Evolutionary conservation across 2,888 invertebrate genomes (phyloP).

Genomic region (Conomelus anceps): DNA sequence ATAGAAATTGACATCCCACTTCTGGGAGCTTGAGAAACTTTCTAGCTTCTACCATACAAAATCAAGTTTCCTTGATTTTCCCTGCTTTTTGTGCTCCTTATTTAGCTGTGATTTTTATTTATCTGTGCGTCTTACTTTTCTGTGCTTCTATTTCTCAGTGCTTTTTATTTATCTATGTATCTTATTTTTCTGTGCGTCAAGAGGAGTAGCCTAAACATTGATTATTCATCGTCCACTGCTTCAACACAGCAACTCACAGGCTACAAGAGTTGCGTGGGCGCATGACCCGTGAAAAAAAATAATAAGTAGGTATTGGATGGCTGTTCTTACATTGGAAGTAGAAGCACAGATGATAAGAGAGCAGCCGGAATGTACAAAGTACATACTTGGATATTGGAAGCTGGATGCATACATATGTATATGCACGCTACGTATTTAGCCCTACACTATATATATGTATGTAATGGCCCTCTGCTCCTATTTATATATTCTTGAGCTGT

Average conservation of each 20-base stretch:
- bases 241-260: neutral
- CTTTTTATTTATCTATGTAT: too few relatives aligned
- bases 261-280: neutral
- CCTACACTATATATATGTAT: neutral
- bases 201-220: neutral
- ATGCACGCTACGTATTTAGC: neutral
- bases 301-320: neutral
- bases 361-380: neutral
- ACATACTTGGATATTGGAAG: neutral
- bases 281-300: neutral
- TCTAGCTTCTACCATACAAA: too few relatives aligned
- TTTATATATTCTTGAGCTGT: neutral
- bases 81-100: too few relatives aligned
- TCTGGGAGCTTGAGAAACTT: too few relatives aligned
- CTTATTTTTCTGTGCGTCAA: neutral
- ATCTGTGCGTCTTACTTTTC: too few relatives aligned
- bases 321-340: neutral
- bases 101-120: too few relatives aligned
- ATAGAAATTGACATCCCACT: too few relatives aligned
- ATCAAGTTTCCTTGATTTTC: too few relatives aligned
- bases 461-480: neutral
- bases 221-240: neutral
- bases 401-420: neutral
- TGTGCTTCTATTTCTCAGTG: too few relatives aligned
- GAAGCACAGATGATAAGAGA: neutral